Conservation (phyloP, 2,888 invertebrate species). For the Chymomyza procnemis region DNA sequence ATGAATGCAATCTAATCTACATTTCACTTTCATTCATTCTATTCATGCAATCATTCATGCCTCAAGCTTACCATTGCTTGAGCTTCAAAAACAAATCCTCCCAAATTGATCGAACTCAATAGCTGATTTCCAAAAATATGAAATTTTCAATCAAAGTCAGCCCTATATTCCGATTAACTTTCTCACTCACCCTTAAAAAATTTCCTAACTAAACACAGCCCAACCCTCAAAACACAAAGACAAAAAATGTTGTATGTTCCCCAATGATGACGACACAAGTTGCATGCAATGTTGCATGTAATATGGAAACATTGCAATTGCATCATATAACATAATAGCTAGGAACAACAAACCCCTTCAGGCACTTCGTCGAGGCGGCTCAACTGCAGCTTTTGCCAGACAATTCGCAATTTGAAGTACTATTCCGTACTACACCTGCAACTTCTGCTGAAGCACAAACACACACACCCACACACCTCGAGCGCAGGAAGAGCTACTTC, state of each 20-base stretch:
- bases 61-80: too few species aligned
- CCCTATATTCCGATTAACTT: not conserved
- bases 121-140: too few species aligned
- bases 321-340: not conserved
- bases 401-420: constrained; percentile 1
- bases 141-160: not conserved
- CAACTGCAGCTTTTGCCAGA: not conserved
- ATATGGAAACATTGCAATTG: not conserved
- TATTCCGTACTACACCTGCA: not conserved
- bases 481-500: constrained; percentile 54
- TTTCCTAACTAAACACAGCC: not conserved
- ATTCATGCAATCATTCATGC: too few species aligned
- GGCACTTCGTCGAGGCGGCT: not conserved
- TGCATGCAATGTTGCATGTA: not conserved
- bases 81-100: too few species aligned
- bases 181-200: not conserved
- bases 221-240: not conserved
- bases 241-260: not conserved
- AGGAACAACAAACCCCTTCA: not conserved
- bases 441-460: constrained; percentile 18
- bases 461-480: too few species aligned
- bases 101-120: too few species aligned
- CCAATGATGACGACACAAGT: not conserved
- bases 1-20: too few species aligned
- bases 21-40: too few species aligned